phyloP scores from a whole-genome alignment of 2,888 invertebrate species.

The Lypha dubia region DNA sequence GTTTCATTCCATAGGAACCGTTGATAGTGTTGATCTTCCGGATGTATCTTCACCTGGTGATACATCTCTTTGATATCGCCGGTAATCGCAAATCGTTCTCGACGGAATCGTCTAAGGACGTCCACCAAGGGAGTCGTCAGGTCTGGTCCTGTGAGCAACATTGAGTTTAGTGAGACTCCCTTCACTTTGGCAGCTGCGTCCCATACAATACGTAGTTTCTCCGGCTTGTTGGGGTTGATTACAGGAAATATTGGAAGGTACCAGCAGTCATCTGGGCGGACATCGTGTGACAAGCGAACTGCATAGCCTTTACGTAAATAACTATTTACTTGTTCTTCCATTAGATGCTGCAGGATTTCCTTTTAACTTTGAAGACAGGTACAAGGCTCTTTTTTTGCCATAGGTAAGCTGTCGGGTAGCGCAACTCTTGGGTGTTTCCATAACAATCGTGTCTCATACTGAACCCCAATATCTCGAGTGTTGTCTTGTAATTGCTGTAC shows the following conservation, averaged over 20 bases:
- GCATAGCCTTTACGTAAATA: no score
- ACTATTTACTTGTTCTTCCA: no score
- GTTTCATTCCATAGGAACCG: conserved; percentile 57
- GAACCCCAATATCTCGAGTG: background rate
- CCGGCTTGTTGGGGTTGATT: conserved; percentile 73
- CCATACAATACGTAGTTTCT: no score
- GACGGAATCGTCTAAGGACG: conserved; percentile 79
- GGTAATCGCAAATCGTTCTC: conserved; percentile 77
- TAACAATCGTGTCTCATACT: conserved; percentile 44
- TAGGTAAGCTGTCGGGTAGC: conserved; percentile 12
- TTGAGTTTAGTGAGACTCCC: conserved; percentile 76
- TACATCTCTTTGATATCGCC: conserved; percentile 66
- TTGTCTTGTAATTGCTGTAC: background rate
- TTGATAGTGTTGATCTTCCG: conserved; percentile 48
- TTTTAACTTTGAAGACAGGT: no score
- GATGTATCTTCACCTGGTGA: conserved; percentile 61
- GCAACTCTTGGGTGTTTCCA: conserved; percentile 62
- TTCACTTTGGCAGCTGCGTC: conserved; percentile 75
- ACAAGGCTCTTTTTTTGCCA: no score
- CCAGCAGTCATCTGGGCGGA: conserved; percentile 61
- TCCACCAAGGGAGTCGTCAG: conserved; percentile 76
- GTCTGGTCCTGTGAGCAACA: conserved; percentile 78
- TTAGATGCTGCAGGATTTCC: no score
- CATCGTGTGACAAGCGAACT: background rate
- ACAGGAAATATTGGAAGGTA: conserved; percentile 76